Evolutionary conservation across 2,797 vertebrate species (phyloP).

Genomic region (Catharus ustulatus): DNA sequence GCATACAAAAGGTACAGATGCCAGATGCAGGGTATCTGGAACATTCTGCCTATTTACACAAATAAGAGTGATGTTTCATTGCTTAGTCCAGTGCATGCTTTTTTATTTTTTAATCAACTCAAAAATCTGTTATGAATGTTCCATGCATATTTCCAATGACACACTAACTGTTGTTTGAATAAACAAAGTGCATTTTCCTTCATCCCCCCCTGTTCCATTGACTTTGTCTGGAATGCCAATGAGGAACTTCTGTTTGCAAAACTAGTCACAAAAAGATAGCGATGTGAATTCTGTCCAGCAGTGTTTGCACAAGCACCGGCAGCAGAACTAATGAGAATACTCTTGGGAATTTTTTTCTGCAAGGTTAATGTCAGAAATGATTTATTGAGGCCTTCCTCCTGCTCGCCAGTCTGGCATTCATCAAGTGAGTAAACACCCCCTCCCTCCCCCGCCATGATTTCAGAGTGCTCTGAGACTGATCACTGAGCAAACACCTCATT

Average conservation of each 20-base stretch:
- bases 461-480: not conserved
- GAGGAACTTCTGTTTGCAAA: not conserved
- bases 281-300: not conserved
- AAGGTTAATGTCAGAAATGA: constrained; percentile 49
- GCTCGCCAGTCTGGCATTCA: not conserved
- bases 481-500: constrained; percentile 33
- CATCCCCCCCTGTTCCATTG: not conserved
- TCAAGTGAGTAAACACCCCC: not conserved
- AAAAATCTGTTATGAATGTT: not conserved
- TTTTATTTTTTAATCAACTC: not conserved
- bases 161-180: not conserved
- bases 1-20: not conserved
- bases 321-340: not conserved
- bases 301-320: constrained; percentile 16
- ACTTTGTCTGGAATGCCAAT: not conserved
- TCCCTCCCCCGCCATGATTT: not conserved
- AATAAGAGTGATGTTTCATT: not conserved
- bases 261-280: not conserved
- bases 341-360: constrained; percentile 20
- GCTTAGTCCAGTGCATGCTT: not conserved
- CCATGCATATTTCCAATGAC: not conserved
- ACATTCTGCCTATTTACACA: not conserved
- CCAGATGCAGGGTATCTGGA: not conserved
- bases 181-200: not conserved
- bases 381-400: constrained; percentile 41